Base-by-base conservation (phyloP, 2,888 invertebrate species). In the Drosophila subquinaria region DNA sequence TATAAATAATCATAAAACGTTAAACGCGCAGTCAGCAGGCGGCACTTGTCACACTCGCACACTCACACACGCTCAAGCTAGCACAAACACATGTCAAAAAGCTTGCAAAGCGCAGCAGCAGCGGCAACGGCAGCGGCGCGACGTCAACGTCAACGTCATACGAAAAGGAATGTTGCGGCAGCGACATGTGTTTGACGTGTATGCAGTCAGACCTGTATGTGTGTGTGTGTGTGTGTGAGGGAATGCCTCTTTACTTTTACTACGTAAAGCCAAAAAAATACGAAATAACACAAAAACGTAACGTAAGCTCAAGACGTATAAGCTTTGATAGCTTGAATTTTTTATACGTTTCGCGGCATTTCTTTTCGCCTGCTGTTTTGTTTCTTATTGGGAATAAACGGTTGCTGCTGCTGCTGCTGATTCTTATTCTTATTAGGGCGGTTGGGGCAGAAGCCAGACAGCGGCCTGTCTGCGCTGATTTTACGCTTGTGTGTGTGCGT, bases 171-270 rank as follows among this genome's bases (percentile, higher is more conserved):
- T 76, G 73, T 78, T 73, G 72, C 73, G 82, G 71, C 74, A 75
- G 55, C 75, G 80, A 76, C 81, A 78, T 86, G 87, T 86, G 87
- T 80, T 77, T 81, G 78, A 71, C 67, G 48, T 65, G 55, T 68
- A 55, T 73, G 79, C 76, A 76, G 64, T 42, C 66, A 55, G 50
- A 33, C 40, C 42, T 65, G 52, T 65, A 48, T 57, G 38, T 68
- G 69, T 56, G n/a, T 63, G 61, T 59, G 55, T 73, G 67, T 78
- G 59, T 71, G 69, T 79, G 61, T 68, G 52, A 57, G 80, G 90
- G 90, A 89, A 85, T 84, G 86, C 88, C 85, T 67, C 71, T 56
- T 75, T 59, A 79, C 67, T 65, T 85, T 82, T 79, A 86, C 90
- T 79, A 90, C 88, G 89, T 88, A 89, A 85, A 69, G 78, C 61